Evolutionary conservation across 1,140 invertebrate species (phyloP).

Genomic region (Drosophila willistoni): DNA sequence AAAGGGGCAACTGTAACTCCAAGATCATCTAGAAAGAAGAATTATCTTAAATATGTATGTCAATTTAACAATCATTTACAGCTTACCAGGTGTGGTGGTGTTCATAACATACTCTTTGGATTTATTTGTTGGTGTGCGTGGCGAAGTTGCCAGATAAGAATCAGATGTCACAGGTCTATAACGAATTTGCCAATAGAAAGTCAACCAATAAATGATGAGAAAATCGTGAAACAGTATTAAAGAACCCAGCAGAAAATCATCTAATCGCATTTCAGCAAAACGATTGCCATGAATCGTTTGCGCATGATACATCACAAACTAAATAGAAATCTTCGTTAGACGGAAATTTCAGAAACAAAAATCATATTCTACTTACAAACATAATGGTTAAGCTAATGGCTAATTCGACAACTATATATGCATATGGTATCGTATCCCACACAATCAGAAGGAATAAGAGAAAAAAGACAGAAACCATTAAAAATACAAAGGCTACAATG

Average conservation of each 20-base stretch:
- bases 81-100: background rate
- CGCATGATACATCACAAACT: conserved; percentile 70
- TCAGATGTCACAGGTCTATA: conserved; percentile 24
- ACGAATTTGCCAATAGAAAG: conserved; percentile 54
- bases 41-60: too few species aligned
- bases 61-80: too few species aligned
- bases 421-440: fast-evolving
- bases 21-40: too few species aligned
- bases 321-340: background rate
- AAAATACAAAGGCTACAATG: conserved; percentile 54
- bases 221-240: conserved; percentile 71
- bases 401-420: conserved; percentile 17
- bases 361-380: conserved; percentile 26
- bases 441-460: conserved; percentile 25
- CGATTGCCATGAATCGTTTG: conserved; percentile 64
- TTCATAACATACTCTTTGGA: background rate
- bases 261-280: conserved; percentile 65
- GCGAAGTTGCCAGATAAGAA: background rate
- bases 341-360: background rate
- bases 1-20: too few species aligned
- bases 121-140: background rate
- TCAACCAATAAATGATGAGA: conserved; percentile 66
- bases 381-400: conserved; percentile 37
- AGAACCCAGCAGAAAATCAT: conserved; percentile 53
- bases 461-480: conserved; percentile 43